These are phyloP conservation scores for Lypha dubia DNA, from an alignment of 2,888 invertebrate genomes.

Conservation along the genomic window DNA sequence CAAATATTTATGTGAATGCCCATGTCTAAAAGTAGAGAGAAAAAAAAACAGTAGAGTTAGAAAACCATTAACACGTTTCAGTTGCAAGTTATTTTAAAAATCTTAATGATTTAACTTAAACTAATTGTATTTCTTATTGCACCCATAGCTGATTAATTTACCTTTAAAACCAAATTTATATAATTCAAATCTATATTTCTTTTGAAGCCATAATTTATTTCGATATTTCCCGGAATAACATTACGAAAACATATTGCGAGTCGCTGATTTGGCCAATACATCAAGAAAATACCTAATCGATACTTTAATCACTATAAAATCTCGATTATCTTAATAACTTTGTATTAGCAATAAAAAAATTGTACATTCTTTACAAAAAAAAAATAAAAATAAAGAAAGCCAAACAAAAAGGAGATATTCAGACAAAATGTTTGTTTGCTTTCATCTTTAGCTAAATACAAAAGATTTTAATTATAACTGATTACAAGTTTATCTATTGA, in stretches of 20 bases:
- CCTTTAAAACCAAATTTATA: no score
- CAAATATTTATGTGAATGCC: no score
- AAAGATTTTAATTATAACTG: constrained; percentile 22
- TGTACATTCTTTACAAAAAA: constrained; percentile 14
- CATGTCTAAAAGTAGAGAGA: no score
- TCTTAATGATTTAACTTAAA: no score
- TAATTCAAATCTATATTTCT: no score
- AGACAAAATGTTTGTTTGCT: not conserved
- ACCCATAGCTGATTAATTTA: no score
- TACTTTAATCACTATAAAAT: constrained; percentile 49
- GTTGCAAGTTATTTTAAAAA: no score
- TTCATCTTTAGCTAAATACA: not conserved
- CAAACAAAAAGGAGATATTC: not conserved
- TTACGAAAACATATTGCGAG: constrained; percentile 1
- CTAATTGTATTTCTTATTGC: no score
- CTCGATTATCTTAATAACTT: constrained; percentile 52
- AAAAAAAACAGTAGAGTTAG: no score
- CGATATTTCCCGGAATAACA: not conserved
- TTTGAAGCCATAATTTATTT: no score
- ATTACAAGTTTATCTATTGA: constrained; percentile 29
- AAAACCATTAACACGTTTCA: no score
- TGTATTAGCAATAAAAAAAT: constrained; percentile 16
- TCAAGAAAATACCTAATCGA: constrained; percentile 28
- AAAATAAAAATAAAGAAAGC: not conserved
- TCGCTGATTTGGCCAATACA: constrained; percentile 8